These are phyloP conservation scores for Zaprionus vittiger DNA, from an alignment of 1,140 invertebrate species.

Conservation along the genomic window DNA sequence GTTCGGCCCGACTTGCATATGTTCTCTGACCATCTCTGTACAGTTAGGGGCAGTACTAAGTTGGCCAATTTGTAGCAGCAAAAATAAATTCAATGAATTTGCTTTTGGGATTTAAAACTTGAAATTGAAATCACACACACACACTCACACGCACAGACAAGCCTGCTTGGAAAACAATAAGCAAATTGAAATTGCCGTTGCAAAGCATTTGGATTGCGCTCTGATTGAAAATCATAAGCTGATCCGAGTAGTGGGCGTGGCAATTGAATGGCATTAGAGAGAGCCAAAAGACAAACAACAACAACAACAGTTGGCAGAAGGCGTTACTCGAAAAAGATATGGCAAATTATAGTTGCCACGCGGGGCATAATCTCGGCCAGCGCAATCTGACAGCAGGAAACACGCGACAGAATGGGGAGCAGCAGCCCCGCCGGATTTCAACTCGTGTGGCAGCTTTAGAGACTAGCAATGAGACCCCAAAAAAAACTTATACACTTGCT, in stretches of 20 bases:
- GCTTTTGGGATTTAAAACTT: constrained; percentile 65
- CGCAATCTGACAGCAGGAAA: constrained; percentile 42
- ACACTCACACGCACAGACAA: constrained; percentile 11
- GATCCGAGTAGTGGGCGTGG: constrained; percentile 3
- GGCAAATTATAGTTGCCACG: constrained; percentile 45
- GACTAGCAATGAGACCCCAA: constrained; percentile 20
- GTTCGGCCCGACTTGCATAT: constrained; percentile 62
- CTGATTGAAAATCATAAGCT: constrained; percentile 61
- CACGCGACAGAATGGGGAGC: not conserved
- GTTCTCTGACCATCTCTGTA: constrained; percentile 1
- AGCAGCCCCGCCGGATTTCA: not conserved
- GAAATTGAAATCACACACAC: constrained; percentile 61
- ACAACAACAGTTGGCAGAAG: not conserved
- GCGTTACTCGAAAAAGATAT: constrained; percentile 8
- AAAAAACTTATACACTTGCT: constrained; percentile 23
- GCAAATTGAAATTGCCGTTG: constrained; percentile 33
- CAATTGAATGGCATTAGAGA: constrained; percentile 59
- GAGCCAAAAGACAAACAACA: not conserved
- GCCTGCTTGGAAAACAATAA: constrained; percentile 37
- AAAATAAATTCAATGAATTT: constrained; percentile 62
- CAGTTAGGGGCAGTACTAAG: not conserved
- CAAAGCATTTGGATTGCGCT: constrained; percentile 56
- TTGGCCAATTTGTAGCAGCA: constrained; percentile 25
- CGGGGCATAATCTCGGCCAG: constrained; percentile 60
- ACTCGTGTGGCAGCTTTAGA: constrained; percentile 30